A percentile compares a stretch with the other conserved stretches of the same genome.
Evolutionary conservation across 2,888 invertebrate genomes (phyloP).

Genomic region (Lasioglossum vierecki): DNA sequence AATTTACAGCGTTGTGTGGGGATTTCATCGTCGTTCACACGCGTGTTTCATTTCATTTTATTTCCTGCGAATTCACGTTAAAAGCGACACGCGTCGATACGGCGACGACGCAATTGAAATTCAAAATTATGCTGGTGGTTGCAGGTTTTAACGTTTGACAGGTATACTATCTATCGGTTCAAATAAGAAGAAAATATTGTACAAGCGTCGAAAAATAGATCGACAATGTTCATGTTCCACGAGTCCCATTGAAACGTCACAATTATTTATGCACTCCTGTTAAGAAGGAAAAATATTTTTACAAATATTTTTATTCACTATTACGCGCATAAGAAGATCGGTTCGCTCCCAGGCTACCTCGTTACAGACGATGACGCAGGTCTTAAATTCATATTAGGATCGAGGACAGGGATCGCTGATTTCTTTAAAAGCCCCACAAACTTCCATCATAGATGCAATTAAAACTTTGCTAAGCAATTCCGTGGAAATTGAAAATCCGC

Average conservation of each 20-base stretch:
- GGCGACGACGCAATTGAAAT: background rate
- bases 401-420: background rate
- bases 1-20: background rate
- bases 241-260: too few relatives aligned
- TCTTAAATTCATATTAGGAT: background rate
- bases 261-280: too few relatives aligned
- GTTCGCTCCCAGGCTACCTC: background rate
- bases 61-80: background rate
- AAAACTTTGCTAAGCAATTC: constrained; percentile 14
- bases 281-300: too few relatives aligned
- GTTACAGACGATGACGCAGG: background rate
- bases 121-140: background rate
- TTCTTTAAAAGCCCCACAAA: constrained; percentile 7
- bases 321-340: background rate
- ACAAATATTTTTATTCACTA: background rate
- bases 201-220: too few relatives aligned
- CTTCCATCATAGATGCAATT: constrained; percentile 11
- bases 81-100: background rate
- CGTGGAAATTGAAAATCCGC: constrained; percentile 10
- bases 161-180: background rate
- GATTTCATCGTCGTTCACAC: background rate
- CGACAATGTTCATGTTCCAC: too few relatives aligned
- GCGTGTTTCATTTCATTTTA: background rate
- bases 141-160: background rate
- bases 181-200: background rate